Evolutionary conservation across 30 jellyfish, hydroid and myxozoan species (phyloP).

Genomic region (Cassiopea andromeda): DNA sequence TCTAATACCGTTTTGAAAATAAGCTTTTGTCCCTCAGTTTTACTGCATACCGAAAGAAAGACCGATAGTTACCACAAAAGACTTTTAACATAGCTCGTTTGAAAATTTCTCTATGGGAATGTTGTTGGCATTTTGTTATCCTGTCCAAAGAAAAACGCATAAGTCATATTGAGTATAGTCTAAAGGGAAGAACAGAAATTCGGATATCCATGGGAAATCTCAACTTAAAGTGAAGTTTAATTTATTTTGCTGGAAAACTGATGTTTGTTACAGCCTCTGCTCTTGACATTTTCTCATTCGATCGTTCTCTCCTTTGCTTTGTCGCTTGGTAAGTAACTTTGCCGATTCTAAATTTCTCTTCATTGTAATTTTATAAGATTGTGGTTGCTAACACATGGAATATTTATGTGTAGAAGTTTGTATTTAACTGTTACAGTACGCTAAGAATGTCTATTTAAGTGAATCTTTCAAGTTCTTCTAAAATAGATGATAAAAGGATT

Average conservation of each 20-base stretch:
- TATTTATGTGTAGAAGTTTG: not conserved
- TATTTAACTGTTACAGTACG: not conserved
- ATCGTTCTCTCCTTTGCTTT: not conserved
- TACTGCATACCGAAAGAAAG: slow-evolving; percentile 23
- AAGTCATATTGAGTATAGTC: slow-evolving; percentile 10
- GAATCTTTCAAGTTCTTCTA: not conserved
- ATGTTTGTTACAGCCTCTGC: not conserved
- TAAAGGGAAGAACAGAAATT: slow-evolving; percentile 8
- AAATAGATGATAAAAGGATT: not conserved
- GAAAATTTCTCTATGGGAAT: slow-evolving; percentile 30
- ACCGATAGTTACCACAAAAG: slow-evolving; percentile 30
- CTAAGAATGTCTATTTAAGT: no score
- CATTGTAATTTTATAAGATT: not conserved
- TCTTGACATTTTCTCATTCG: not conserved
- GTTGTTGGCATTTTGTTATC: slow-evolving; percentile 35
- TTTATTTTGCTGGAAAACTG: slow-evolving; percentile 1
- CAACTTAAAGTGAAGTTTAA: slow-evolving; percentile 1
- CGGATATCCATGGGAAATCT: slow-evolving; percentile 58
- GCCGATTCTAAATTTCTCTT: not conserved
- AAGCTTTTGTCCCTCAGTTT: slow-evolving; percentile 29
- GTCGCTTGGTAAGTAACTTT: not conserved
- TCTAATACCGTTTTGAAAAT: slow-evolving; percentile 12
- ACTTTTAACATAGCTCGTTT: not conserved
- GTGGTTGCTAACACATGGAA: not conserved
- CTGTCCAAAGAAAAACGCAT: not conserved